Evolutionary conservation across 1,140 invertebrate genomes (phyloP), one percentile per base, ranked within the genome.

Genomic region (Drosophila tani): DNA sequence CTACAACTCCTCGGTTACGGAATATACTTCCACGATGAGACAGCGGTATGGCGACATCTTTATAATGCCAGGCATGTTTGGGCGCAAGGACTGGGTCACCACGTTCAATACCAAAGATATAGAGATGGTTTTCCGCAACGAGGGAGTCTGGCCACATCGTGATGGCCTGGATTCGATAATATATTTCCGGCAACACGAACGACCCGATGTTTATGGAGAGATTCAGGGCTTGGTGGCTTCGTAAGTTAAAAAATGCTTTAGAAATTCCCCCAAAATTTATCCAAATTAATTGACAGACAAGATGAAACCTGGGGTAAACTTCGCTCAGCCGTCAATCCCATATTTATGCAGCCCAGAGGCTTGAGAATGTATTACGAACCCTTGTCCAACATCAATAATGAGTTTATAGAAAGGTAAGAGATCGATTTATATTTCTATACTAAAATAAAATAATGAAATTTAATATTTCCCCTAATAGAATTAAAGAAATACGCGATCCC

Each of bases 401-500:
- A 91, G 46, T 90, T 91, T 17, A 82, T 90, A 21, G 86, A 86
- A 32, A 75, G 86, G 86, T 84, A 64, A 70, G 65, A 1, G 32
- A 11, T 35, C 3, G 2, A 5, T 0, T 35, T 17, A 32, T 1
- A 2, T 12, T 32, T 17, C 0, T 56, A 77, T n/a, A 66, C 66
- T 5, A 0, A 2, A 12, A 1, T 35, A 0, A 8, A 58, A 8
- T 27, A 6, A 27, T 27, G 6, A 27, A 6, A 6, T 27, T 7
- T 6, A 27, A 27, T 27, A 27, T 27, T 27, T 27, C 27, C 27
- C 6, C 6, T 0, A 27, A 27, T 27, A 27, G 83, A 14, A 91
- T 90, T 6, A 90, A 82, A 76, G 84, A 91, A 45, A 93, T 94
- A 24, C 92, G 94, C n/a, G 92, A 95, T 79, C 79, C 93, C 35